Evolutionary conservation across 2,888 invertebrate species (phyloP).

Genomic region (Volucella bombylans): DNA sequence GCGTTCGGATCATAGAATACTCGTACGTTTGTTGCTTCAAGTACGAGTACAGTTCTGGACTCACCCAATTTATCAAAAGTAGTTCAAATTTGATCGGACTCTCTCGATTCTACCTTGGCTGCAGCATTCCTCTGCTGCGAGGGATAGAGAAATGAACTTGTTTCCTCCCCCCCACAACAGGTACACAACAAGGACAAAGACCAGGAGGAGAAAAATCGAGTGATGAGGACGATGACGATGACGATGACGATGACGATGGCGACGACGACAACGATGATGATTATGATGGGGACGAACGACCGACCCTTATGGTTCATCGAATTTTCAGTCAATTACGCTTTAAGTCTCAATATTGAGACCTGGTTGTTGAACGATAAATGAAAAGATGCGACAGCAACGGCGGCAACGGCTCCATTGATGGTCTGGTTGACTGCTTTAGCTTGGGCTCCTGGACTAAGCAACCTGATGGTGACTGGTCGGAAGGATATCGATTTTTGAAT

Average conservation of each 20-base stretch:
- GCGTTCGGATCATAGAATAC: conserved; percentile 16
- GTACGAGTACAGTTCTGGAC: conserved; percentile 15
- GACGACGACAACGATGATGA: conserved; percentile 8
- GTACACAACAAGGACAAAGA: neutral
- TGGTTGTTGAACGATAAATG: conserved; percentile 52
- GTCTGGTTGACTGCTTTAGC: conserved; percentile 37
- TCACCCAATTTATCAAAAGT: conserved; percentile 53
- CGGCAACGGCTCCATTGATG: conserved; percentile 23
- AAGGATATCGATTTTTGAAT: conserved; percentile 55
- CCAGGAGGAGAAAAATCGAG: neutral
- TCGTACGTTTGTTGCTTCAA: conserved; percentile 17
- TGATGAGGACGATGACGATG: neutral
- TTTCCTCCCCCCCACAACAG: conserved; percentile 9
- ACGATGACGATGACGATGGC: conserved; percentile 6
- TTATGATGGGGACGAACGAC: conserved; percentile 56
- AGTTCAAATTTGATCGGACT: neutral
- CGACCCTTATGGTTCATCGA: conserved; percentile 67
- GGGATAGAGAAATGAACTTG: neutral
- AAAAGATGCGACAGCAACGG: conserved; percentile 18
- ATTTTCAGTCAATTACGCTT: conserved; percentile 69
- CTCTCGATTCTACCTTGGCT: conserved; percentile 10
- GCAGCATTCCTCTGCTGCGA: conserved; percentile 26
- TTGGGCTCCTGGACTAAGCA: neutral
- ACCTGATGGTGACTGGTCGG: conserved; percentile 3
- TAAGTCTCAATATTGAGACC: conserved; percentile 65